Percentiles rank a stretch among this genome's conserved stretches.
These are phyloP conservation scores for Picus viridis DNA, from an alignment of 2,797 vertebrate genomes.

Conservation along the genomic window DNA sequence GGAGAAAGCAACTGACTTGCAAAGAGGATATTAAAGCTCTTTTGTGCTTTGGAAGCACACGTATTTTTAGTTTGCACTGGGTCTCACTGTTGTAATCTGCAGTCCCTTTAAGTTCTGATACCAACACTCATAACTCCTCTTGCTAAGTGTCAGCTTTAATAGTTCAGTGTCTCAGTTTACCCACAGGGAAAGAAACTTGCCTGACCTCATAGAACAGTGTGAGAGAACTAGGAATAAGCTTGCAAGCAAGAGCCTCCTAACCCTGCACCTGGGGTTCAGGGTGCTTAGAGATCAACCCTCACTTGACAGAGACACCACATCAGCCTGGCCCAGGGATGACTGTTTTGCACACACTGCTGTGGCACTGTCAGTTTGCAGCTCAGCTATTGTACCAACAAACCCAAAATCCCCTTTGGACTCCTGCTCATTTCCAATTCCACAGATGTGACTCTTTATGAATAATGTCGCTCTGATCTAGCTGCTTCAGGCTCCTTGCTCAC, in stretches of 20 bases:
- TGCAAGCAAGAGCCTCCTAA: neutral
- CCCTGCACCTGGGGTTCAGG: neutral
- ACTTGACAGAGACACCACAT: neutral
- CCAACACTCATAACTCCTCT: neutral
- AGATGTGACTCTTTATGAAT: neutral
- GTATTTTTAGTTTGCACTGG: neutral
- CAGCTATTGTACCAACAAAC: neutral
- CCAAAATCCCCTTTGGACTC: neutral
- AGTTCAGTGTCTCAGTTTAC: neutral
- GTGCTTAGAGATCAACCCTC: neutral
- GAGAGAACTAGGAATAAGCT: neutral
- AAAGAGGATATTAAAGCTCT: neutral
- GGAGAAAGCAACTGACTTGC: neutral
- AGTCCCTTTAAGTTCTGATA: neutral
- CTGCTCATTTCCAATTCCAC: slow-evolving; percentile 23
- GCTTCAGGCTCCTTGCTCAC: neutral
- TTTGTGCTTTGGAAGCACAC: neutral
- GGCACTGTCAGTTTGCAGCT: neutral
- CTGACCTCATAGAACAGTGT: neutral
- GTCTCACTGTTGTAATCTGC: neutral
- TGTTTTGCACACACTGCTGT: neutral
- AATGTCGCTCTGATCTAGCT: slow-evolving; percentile 3
- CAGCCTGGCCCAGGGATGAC: neutral
- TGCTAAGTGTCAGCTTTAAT: neutral
- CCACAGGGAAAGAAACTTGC: neutral